A percentile compares a stretch with the other conserved stretches of the same genome.
These are phyloP conservation scores for Polyergus mexicanus DNA, from an alignment of 1,140 invertebrate species.

Conservation along the genomic window DNA sequence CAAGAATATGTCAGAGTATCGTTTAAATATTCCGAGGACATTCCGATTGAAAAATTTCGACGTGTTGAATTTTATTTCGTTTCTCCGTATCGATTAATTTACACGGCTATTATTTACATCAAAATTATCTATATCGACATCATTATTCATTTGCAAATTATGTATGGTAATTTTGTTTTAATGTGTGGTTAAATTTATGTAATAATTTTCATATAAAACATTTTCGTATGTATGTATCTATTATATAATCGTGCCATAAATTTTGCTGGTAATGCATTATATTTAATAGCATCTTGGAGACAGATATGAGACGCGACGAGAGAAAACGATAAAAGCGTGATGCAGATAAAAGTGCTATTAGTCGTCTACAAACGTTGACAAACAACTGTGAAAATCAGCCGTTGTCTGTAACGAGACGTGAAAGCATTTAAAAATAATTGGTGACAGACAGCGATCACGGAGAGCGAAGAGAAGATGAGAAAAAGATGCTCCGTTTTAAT, in stretches of 20 bases:
- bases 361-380: constrained; percentile 43
- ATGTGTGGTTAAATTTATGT: no score
- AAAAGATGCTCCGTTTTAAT: constrained; percentile 31
- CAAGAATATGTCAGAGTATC: constrained; percentile 11
- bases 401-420: constrained; percentile 43
- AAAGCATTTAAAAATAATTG: constrained; percentile 62
- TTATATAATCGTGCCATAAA: background rate
- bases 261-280: background rate
- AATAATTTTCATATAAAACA: no score
- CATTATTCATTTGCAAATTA: no score
- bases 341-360: constrained; percentile 44
- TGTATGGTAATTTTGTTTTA: no score
- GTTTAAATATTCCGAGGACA: constrained; percentile 60
- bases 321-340: constrained; percentile 42
- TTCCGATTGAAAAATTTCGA: background rate
- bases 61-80: background rate
- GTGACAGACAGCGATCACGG: constrained; percentile 17
- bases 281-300: background rate
- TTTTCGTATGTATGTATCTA: background rate
- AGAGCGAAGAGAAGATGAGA: background rate
- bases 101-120: background rate
- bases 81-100: background rate
- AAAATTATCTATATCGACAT: background rate
- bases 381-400: constrained; percentile 54
- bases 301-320: background rate